Percentiles rank a stretch among this genome's conserved stretches.
Evolutionary conservation across 1,140 invertebrate genomes (phyloP).

Genomic region (Dolichoris vasculosae): DNA sequence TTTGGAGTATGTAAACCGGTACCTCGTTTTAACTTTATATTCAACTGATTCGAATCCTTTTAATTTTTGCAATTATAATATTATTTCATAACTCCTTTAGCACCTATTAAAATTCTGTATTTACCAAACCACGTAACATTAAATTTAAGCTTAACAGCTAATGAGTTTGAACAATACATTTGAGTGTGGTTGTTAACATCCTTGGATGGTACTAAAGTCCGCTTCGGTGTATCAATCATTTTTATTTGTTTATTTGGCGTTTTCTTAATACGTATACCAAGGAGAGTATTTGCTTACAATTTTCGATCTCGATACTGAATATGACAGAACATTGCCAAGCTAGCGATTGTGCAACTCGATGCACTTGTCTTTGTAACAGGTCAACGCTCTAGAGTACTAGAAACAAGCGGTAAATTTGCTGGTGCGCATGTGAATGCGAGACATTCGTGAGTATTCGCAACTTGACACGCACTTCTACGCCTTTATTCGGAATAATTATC

Average conservation of each 20-base stretch:
- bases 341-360: conserved; percentile 56
- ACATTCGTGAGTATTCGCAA: background rate
- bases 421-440: background rate
- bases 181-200: background rate
- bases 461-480: conserved; percentile 9
- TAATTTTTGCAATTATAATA: background rate
- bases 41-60: background rate
- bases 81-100: background rate
- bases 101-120: background rate
- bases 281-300: background rate
- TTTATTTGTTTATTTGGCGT: background rate
- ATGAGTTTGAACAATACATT: background rate
- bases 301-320: background rate
- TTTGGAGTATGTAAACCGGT: background rate
- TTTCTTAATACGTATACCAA: background rate
- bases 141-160: background rate
- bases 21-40: background rate
- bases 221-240: background rate
- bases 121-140: background rate
- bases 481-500: conserved; percentile 5
- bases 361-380: conserved; percentile 57
- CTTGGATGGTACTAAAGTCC: background rate
- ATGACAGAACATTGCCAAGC: conserved; percentile 28
- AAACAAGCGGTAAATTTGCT: conserved; percentile 34
- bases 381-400: conserved; percentile 54